A percentile compares a stretch with the other conserved stretches of the same genome.
Conservation (phyloP, 2,888 invertebrate species). For the Eupithecia dodoneata region DNA sequence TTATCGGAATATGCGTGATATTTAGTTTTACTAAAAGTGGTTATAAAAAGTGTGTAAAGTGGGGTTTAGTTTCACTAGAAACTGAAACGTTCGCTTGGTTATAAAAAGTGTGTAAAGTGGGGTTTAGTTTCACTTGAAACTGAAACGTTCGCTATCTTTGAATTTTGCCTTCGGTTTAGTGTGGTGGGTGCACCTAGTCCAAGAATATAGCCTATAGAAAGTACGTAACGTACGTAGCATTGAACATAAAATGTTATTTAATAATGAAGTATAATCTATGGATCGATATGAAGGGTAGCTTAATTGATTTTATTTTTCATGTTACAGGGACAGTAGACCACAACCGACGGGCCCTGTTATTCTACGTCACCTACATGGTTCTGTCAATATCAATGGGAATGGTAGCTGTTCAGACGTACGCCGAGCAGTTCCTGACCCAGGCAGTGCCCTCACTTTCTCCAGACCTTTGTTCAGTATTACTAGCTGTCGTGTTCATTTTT, state of each 20-base stretch:
- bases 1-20: neutral
- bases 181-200: neutral
- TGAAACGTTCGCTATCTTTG: neutral
- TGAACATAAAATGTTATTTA: neutral
- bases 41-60: too few relatives aligned
- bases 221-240: neutral
- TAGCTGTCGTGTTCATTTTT: slow-evolving; percentile 78
- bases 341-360: slow-evolving; percentile 56
- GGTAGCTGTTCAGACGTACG: slow-evolving; percentile 60
- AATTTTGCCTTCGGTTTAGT: neutral
- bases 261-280: too few relatives aligned
- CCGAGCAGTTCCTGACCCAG: slow-evolving; percentile 70
- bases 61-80: neutral
- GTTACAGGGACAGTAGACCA: slow-evolving; percentile 64
- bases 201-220: too few relatives aligned
- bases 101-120: too few relatives aligned
- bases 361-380: slow-evolving; percentile 31
- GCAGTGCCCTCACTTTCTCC: slow-evolving; percentile 74
- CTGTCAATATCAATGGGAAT: slow-evolving; percentile 56
- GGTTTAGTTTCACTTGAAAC: neutral
- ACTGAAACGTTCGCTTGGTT: neutral
- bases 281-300: neutral
- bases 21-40: neutral
- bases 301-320: neutral
- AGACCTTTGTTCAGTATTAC: slow-evolving; percentile 76